Evolutionary conservation across 2,113 vertebrate genomes (phyloP).

Genomic region (Hippocampus abdominalis): DNA sequence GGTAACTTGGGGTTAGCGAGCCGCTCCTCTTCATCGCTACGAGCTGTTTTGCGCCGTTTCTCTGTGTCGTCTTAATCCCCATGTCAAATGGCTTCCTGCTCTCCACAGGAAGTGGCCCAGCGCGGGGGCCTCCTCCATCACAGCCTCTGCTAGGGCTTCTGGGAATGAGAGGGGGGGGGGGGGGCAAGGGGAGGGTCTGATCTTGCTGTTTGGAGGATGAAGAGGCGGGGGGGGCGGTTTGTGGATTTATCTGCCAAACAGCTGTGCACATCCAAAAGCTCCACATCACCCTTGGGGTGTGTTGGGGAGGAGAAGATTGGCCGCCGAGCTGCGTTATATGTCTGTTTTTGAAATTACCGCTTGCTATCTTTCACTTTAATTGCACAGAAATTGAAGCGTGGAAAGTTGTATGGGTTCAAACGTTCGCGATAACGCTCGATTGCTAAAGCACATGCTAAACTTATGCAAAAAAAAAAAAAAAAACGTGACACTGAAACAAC

Average conservation of each 20-base stretch:
- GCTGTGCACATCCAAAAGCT: constrained; percentile 6
- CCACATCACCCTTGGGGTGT: not conserved
- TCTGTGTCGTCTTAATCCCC: not conserved
- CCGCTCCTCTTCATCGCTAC: not conserved
- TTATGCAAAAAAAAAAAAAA: too few species aligned
- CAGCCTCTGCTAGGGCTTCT: not conserved
- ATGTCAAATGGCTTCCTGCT: constrained; percentile 5
- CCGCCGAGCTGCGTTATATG: not conserved
- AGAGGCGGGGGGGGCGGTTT: not conserved
- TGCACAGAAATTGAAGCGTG: not conserved
- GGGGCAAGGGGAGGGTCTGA: too few species aligned
- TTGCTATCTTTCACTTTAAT: not conserved
- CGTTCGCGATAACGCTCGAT: too few species aligned
- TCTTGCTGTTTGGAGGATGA: not conserved
- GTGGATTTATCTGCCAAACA: constrained; percentile 5
- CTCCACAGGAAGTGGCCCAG: not conserved
- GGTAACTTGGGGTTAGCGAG: not conserved
- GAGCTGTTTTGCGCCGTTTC: not conserved
- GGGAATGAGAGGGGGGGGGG: constrained; percentile 3
- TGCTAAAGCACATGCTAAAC: not conserved
- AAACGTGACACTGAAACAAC: too few species aligned
- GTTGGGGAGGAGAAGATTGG: not conserved
- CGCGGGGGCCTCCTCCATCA: not conserved
- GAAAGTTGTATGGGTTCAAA: not conserved
- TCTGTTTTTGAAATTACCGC: not conserved